Evolutionary conservation across 2,113 vertebrate genomes (phyloP).

Genomic region (Danionella cerebrum): DNA sequence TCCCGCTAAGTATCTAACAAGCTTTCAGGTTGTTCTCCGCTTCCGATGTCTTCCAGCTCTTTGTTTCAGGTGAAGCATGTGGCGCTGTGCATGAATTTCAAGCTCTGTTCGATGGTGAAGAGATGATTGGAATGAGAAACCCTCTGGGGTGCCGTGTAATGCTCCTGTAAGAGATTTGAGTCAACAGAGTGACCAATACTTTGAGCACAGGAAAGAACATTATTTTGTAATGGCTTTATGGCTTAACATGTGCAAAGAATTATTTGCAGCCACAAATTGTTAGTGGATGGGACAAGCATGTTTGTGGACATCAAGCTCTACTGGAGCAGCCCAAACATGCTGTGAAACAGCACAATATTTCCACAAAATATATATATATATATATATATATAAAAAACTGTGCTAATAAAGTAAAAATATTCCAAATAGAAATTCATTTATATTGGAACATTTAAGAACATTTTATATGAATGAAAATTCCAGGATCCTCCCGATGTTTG

Average conservation of each 20-base stretch:
- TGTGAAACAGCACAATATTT: no score
- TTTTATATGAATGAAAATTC: no score
- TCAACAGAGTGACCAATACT: background rate
- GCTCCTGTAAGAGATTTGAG: background rate
- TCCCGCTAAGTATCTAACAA: constrained; percentile 22
- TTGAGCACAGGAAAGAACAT: background rate
- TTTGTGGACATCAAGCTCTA: no score
- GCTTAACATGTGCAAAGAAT: background rate
- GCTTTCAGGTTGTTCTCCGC: background rate
- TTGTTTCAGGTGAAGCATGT: constrained; percentile 10
- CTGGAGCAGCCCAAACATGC: no score
- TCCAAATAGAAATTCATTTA: no score
- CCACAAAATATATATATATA: no score
- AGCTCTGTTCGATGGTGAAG: background rate
- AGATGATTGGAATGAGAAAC: constrained; percentile 7
- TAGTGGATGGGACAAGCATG: no score
- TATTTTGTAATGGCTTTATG: background rate
- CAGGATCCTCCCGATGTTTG: no score
- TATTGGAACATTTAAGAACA: no score
- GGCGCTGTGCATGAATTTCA: background rate
- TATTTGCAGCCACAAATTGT: background rate
- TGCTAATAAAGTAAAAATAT: no score
- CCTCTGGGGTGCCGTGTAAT: constrained; percentile 7
- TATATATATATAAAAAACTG: no score
- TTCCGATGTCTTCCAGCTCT: background rate